Evolutionary conservation across 2,797 vertebrate species (phyloP), one percentile per base, ranked within the genome.

Genomic region (Coranthus polyacanthus): DNA sequence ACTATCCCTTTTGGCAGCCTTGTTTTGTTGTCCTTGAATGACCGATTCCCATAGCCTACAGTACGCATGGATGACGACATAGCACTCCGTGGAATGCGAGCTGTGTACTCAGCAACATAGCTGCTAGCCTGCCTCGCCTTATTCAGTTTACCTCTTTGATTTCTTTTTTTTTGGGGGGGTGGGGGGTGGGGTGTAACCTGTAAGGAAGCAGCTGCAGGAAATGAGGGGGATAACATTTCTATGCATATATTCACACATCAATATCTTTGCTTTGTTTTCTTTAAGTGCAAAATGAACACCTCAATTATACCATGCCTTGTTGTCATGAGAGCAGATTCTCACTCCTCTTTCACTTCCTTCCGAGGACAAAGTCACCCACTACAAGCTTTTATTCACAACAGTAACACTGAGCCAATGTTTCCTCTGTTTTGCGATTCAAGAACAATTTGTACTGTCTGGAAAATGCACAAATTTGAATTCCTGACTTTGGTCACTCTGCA

Each of bases 401-500:
- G 50, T 12, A 58, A 71, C 77, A 76, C 68, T 44, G 54, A 83
- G 80, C 61, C 81, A 82, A 77, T 81, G 78, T 87, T 87, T 88
- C 61, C 71, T 72, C 77, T 72, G 55, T 65, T 62, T 64, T 79
- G 64, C 36, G 38, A 81, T 60, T 86, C 73, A 84, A 79, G 85
- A 91, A 89, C 86, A 87, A 87, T 89, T 86, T 90, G 86, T 88
- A 69, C 86, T 79, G 61, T 81, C 78, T 78, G 81, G 78, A 82
- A 82, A 84, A 76, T 38, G 66, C 66, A 83, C 81, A 85, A 79
- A 87, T 82, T 82, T 72, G 71, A 89, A 89, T 88, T 90, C 89
- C 74, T 87, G 80, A 86, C 72, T 79, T 81, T 84, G 83, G 83
- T 85, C 76, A 82, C 62, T 87, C 61, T 67, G 74, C 82, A 83